Evolutionary conservation across 2,888 invertebrate species (phyloP), one percentile per base, ranked within the genome.

Genomic region (Eulithis prunata): DNA sequence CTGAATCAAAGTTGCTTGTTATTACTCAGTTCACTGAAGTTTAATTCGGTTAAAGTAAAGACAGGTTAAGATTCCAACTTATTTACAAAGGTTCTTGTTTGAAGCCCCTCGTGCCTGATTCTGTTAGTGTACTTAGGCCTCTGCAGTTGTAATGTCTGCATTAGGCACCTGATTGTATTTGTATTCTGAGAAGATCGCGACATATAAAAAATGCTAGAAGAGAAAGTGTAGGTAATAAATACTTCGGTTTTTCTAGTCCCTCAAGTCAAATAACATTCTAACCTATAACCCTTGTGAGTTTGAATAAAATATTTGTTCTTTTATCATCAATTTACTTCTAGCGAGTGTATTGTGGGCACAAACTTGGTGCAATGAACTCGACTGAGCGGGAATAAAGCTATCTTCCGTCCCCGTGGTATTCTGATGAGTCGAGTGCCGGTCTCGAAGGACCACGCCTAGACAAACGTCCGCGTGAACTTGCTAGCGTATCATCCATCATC

Each of bases 1-100:
- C 49, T 28, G 63, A 63, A 70, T 61, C 64, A 65, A 65, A 63
- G 54, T 63, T 55, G 41, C 51, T 57, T 53, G 51, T 53, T 52
- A 38, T n/a, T 32, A 41, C 36, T 62, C 47, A 52, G 49, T n/a
- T 43, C n/a, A 4, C 36, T 45, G 49, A 49, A 49, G 10, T 67
- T 57, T 62, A 55, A 62, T 59, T 59, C 45, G 14, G 10, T 55
- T 21, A 21, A 21, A 21, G 46, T 59, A 38, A 14, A 54, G 28
- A 4, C 43, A n/a, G 54, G 53, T 49, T 66, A 53, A 49, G 5
- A 61, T 38, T 38, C 10, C 10, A 41, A 41, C 41, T 41, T 8
- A 41, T 8, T 41, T 8, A 41, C 41, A 41, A 5, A 41, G 41
- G 41, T 10, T 10, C 10, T 11, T 0, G 41, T 41, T 41, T 41